phyloP scores from a whole-genome alignment of 2,888 invertebrate species.

The Acheta domesticus region DNA sequence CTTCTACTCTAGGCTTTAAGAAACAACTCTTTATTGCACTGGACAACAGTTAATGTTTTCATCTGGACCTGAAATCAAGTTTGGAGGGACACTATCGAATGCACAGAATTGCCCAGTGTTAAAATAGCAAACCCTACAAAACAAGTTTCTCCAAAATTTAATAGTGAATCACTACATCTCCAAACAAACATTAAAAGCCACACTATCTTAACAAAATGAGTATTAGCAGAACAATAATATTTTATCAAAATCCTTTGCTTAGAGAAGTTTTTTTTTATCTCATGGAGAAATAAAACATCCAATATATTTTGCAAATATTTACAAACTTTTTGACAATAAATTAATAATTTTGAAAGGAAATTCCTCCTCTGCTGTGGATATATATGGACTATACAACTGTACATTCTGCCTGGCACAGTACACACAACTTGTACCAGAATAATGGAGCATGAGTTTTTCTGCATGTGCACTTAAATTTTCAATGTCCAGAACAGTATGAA shows the following conservation, averaged over 20 bases:
- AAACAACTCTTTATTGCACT: neutral
- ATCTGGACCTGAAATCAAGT: slow-evolving; percentile 11
- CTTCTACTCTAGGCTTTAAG: slow-evolving; percentile 3
- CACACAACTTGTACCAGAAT: neutral
- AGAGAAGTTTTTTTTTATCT: neutral
- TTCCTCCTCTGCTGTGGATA: too few species aligned
- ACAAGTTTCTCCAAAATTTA: too few species aligned
- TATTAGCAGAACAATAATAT: too few species aligned
- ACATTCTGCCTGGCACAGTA: neutral
- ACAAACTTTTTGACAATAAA: too few species aligned
- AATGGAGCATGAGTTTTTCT: slow-evolving; percentile 8
- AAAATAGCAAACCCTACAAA: too few species aligned
- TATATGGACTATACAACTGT: too few species aligned
- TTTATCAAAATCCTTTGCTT: too few species aligned
- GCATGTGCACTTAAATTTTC: slow-evolving; percentile 5
- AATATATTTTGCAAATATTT: neutral
- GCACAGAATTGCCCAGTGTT: too few species aligned
- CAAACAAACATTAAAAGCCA: too few species aligned
- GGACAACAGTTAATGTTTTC: slow-evolving; percentile 10
- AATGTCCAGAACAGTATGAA: neutral
- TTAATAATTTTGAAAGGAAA: too few species aligned
- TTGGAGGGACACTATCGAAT: neutral
- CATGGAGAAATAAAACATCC: slow-evolving; percentile 18
- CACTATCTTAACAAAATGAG: too few species aligned
- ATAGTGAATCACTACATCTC: too few species aligned